Conservation (phyloP, 2,888 invertebrate species). For the Drosophila vallismaia region DNA sequence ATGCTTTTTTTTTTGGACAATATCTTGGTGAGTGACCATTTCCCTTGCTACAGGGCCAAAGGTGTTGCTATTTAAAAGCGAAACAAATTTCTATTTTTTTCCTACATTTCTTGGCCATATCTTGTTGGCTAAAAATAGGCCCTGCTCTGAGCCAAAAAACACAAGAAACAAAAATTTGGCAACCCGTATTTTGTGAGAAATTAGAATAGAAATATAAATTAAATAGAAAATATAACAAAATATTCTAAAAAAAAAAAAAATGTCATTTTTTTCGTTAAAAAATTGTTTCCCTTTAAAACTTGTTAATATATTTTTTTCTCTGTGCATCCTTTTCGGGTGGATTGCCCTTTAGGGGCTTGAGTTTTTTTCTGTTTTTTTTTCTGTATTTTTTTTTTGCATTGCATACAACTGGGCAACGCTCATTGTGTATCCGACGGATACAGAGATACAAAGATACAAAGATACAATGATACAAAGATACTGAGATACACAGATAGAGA, state of each 20-base stretch:
- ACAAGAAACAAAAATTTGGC: background rate
- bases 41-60: conserved; percentile 7
- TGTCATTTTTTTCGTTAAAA: background rate
- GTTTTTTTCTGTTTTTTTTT: background rate
- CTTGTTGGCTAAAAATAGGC: conserved; percentile 61
- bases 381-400: conserved; percentile 47
- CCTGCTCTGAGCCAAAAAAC: conserved; percentile 31
- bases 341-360: conserved; percentile 53
- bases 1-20: background rate
- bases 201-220: background rate
- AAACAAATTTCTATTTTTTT: conserved; percentile 31
- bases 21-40: conserved; percentile 43
- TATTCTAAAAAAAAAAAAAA: background rate
- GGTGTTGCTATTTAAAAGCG: conserved; percentile 58
- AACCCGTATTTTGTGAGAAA: background rate
- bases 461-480: background rate
- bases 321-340: conserved; percentile 22
- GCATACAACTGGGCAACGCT: conserved; percentile 47
- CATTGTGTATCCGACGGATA: conserved; percentile 31
- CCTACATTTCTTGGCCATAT: conserved; percentile 26
- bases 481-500: background rate
- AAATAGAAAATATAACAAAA: background rate
- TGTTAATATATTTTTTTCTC: conserved; percentile 16
- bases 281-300: too few species aligned
- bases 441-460: background rate